Conservation (phyloP, 2,113 vertebrate species). For the Carassius gibelio region DNA sequence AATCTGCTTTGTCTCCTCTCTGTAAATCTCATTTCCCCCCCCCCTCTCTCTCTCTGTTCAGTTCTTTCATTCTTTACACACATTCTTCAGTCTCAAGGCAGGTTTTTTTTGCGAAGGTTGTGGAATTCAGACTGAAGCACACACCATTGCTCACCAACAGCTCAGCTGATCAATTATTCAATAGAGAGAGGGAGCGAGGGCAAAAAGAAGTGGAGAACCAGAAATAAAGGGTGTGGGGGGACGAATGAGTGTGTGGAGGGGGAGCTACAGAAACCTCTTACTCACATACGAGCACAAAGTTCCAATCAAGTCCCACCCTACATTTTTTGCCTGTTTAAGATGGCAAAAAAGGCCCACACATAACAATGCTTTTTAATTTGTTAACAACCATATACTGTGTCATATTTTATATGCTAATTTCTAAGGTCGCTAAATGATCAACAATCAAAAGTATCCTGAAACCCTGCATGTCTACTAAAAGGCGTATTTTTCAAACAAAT, state of each 20-base stretch:
- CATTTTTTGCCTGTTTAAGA: neutral
- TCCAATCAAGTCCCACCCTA: neutral
- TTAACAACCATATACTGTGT: neutral
- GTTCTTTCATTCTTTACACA: neutral
- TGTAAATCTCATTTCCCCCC: neutral
- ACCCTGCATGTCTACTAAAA: neutral
- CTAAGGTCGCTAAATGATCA: neutral
- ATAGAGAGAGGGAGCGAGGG: slow-evolving; percentile 37
- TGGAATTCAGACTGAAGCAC: slow-evolving; percentile 9
- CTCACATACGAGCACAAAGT: too few species aligned
- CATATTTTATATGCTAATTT: neutral
- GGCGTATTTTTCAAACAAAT: neutral
- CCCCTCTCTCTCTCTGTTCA: neutral
- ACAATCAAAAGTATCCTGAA: neutral
- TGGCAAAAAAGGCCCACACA: too few species aligned
- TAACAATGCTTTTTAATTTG: neutral
- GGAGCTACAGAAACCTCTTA: too few species aligned
- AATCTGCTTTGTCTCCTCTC: neutral
- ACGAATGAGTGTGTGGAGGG: neutral
- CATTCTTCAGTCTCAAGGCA: neutral
- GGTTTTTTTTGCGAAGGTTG: slow-evolving; percentile 1
- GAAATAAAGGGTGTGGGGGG: neutral
- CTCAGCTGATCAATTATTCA: slow-evolving; percentile 33
- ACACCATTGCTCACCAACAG: neutral
- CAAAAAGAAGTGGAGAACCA: slow-evolving; percentile 33